These are phyloP conservation scores for Meliscaeva auricollis DNA, from an alignment of 2,888 invertebrate species.

Conservation along the genomic window DNA sequence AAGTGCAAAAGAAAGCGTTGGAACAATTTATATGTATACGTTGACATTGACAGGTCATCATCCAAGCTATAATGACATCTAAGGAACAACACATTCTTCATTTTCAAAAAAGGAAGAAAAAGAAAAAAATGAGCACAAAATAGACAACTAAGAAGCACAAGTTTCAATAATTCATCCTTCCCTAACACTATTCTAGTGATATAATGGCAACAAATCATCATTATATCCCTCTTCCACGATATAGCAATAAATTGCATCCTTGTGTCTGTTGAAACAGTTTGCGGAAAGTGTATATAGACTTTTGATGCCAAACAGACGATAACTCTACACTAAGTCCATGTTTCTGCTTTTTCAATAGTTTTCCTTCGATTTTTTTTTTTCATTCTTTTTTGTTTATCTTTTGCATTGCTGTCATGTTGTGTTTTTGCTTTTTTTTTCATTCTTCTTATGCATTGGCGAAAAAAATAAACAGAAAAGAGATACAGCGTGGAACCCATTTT, in stretches of 20 bases:
- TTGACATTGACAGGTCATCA: neutral
- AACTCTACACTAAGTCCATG: conserved; percentile 8
- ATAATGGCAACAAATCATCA: conserved; percentile 72
- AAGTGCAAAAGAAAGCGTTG: no score
- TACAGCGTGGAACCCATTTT: conserved; percentile 32
- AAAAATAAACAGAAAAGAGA: neutral
- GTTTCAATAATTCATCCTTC: conserved; percentile 64
- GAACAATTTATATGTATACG: no score
- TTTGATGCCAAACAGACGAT: conserved; percentile 19
- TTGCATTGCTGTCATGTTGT: neutral
- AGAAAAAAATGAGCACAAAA: no score
- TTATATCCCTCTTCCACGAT: conserved; percentile 51
- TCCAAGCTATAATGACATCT: neutral
- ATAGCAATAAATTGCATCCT: neutral
- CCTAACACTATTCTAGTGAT: conserved; percentile 54
- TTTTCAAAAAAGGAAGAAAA: no score
- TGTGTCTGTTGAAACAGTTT: conserved; percentile 11
- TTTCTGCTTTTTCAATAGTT: conserved; percentile 30
- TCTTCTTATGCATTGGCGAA: conserved; percentile 13
- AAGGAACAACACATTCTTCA: conserved; percentile 6
- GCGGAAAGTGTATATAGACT: neutral
- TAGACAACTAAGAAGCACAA: no score
- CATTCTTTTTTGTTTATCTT: neutral
- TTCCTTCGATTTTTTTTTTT: conserved; percentile 3
- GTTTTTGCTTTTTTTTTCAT: neutral